A percentile compares a stretch with the other conserved stretches of the same genome.
These are phyloP conservation scores for Nerophis lumbriciformis DNA, from an alignment of 2,113 vertebrate genomes.

Conservation along the genomic window DNA sequence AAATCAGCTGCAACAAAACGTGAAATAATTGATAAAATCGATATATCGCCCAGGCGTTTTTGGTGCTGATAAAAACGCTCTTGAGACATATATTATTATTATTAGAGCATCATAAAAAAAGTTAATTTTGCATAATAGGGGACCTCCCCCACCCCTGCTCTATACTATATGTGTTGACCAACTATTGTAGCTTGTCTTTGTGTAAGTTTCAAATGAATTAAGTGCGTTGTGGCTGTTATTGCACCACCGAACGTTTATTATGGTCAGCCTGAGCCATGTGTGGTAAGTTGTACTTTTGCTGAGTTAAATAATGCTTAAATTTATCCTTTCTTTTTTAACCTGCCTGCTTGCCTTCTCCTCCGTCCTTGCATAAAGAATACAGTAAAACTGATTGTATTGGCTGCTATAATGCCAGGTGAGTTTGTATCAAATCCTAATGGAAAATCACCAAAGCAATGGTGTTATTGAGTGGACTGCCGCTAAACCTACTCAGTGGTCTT, in stretches of 20 bases:
- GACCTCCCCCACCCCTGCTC: no score
- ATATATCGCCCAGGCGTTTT: no score
- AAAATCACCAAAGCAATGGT: slow-evolving; percentile 4
- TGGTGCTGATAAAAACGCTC: no score
- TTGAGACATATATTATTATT: no score
- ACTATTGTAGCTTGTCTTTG: neutral
- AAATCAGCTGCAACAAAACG: no score
- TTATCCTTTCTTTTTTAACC: slow-evolving; percentile 19
- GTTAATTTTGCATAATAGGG: no score
- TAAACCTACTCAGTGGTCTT: slow-evolving; percentile 1
- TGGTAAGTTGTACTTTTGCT: slow-evolving; percentile 17
- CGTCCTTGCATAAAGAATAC: neutral
- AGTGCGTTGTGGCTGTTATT: neutral
- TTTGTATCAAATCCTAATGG: slow-evolving; percentile 36
- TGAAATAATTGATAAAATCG: no score
- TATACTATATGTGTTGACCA: no score
- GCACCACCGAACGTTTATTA: neutral
- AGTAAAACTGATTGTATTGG: slow-evolving; percentile 9
- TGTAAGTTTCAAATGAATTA: neutral
- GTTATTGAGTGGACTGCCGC: slow-evolving; percentile 31
- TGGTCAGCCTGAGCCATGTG: slow-evolving; percentile 10
- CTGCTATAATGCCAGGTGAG: slow-evolving; percentile 26
- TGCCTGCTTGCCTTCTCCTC: slow-evolving; percentile 18
- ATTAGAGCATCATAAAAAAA: no score
- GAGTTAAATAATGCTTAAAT: slow-evolving; percentile 31